Conservation (phyloP, 2,888 invertebrate genomes). For the Meteorus colon region DNA sequence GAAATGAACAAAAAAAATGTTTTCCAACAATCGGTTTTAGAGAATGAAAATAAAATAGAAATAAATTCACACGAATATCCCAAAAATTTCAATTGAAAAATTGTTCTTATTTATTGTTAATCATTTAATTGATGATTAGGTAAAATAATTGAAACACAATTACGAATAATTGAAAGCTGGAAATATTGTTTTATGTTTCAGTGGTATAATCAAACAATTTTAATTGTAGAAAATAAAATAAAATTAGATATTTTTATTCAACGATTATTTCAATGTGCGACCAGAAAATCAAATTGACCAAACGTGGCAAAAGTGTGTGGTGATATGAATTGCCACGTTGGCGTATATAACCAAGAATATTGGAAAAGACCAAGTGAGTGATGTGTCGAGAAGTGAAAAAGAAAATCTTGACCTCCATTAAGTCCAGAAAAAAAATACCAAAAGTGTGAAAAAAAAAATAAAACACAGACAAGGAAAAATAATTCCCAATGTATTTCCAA, state of each 20-base stretch:
- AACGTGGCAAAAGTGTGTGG: not conserved
- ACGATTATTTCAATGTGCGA: not conserved
- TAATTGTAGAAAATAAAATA: not conserved
- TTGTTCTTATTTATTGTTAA: too few relatives aligned
- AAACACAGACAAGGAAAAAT: not conserved
- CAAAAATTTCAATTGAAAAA: too few relatives aligned
- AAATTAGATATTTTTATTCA: not conserved
- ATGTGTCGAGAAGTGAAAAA: constrained; percentile 2
- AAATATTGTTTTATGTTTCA: too few relatives aligned
- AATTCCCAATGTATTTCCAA: constrained; percentile 15
- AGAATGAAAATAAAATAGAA: not conserved
- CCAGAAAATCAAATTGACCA: constrained; percentile 6
- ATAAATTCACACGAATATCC: not conserved
- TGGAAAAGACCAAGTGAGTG: constrained; percentile 15
- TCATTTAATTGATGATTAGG: too few relatives aligned
- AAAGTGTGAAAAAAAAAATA: not conserved
- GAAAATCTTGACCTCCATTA: constrained; percentile 22
- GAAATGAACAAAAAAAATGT: not conserved
- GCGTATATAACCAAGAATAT: not conserved
- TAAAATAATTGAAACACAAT: too few relatives aligned
- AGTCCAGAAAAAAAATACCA: constrained; percentile 11
- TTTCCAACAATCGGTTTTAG: not conserved
- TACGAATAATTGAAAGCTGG: too few relatives aligned
- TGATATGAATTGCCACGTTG: constrained; percentile 5
- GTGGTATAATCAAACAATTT: not conserved